A percentile compares a stretch with the other conserved stretches of the same genome.
These are phyloP conservation scores for Dasysyrphus tricinctus DNA, from an alignment of 2,888 invertebrate species.

Conservation along the genomic window DNA sequence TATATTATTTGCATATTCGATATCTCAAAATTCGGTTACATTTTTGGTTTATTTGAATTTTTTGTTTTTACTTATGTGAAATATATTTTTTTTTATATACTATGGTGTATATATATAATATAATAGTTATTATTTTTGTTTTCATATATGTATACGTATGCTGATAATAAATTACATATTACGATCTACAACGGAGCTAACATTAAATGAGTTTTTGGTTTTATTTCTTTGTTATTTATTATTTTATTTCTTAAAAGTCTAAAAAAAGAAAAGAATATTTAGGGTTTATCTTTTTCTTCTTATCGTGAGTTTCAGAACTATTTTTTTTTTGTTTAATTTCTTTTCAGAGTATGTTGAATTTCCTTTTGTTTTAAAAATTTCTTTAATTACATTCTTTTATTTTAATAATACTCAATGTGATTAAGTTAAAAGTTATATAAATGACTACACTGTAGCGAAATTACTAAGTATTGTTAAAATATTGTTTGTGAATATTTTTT, in stretches of 20 bases:
- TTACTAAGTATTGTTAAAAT: slow-evolving; percentile 18
- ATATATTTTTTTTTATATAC: slow-evolving; percentile 61
- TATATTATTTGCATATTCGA: slow-evolving; percentile 72
- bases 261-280: slow-evolving; percentile 34
- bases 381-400: neutral
- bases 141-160: slow-evolving; percentile 70
- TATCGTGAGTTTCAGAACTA: slow-evolving; percentile 36
- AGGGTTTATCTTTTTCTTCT: slow-evolving; percentile 11
- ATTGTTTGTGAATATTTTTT: slow-evolving; percentile 2
- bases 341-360: slow-evolving; percentile 5
- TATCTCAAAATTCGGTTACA: slow-evolving; percentile 74
- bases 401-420: slow-evolving; percentile 55
- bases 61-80: slow-evolving; percentile 36
- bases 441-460: slow-evolving; percentile 37
- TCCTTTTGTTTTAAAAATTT: neutral
- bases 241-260: slow-evolving; percentile 23
- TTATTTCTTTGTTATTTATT: slow-evolving; percentile 30
- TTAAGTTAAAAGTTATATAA: slow-evolving; percentile 27
- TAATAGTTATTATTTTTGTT: slow-evolving; percentile 52
- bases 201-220: slow-evolving; percentile 68
- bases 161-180: slow-evolving; percentile 74
- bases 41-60: slow-evolving; percentile 51
- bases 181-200: slow-evolving; percentile 74
- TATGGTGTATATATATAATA: slow-evolving; percentile 68
- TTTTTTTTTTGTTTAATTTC: neutral